A percentile compares a stretch with the other conserved stretches of the same genome.
phyloP scores from a whole-genome alignment of 2,888 invertebrate species.

The Meliscaeva auricollis region DNA sequence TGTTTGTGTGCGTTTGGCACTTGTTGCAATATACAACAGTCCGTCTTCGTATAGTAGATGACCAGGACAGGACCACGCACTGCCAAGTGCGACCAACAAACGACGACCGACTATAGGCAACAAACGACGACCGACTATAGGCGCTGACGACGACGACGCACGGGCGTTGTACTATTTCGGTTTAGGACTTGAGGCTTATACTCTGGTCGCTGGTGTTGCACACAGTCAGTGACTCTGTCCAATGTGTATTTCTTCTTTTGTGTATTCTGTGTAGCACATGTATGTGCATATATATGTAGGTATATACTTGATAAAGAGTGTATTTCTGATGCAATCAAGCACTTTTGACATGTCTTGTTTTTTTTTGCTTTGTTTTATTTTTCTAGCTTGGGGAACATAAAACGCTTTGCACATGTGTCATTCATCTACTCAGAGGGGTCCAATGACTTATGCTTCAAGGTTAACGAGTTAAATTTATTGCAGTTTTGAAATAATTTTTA shows the following conservation, averaged over 20 bases:
- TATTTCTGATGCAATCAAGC: conserved; percentile 47
- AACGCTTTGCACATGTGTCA: conserved; percentile 57
- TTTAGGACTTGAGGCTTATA: conserved; percentile 38
- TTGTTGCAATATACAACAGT: conserved; percentile 13
- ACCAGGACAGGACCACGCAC: conserved; percentile 34
- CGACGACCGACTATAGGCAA: background rate
- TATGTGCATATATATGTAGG: background rate
- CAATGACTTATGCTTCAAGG: conserved; percentile 59
- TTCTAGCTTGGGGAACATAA: conserved; percentile 39
- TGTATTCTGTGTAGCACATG: conserved; percentile 4
- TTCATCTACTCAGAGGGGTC: conserved; percentile 43
- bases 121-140: background rate
- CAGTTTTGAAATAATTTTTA: conserved; percentile 38
- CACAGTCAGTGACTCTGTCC: conserved; percentile 53
- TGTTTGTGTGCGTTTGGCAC: conserved; percentile 48
- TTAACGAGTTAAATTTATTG: conserved; percentile 58
- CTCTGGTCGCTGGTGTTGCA: conserved; percentile 25
- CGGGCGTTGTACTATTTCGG: conserved; percentile 36
- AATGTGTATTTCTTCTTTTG: conserved; percentile 47
- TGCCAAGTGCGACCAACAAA: background rate
- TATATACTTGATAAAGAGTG: conserved; percentile 42
- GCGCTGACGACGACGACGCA: conserved; percentile 7
- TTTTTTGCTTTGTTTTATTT: conserved; percentile 18
- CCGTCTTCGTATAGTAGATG: background rate
- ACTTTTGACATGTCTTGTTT: conserved; percentile 56